Conservation (phyloP, 2,888 invertebrate genomes). For the Ptilodon capucinus region DNA sequence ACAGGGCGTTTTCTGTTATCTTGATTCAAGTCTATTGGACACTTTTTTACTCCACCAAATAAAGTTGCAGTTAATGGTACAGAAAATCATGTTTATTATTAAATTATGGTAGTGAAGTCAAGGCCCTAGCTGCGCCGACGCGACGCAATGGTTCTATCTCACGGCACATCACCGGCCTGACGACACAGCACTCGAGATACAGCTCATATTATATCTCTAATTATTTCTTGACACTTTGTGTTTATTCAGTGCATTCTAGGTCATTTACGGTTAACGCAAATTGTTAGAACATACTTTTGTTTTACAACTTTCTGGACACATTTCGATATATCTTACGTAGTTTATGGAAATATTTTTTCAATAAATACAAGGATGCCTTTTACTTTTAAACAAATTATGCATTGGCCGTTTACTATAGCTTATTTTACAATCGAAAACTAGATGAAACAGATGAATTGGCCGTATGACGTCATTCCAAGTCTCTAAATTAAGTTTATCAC, state of each 20-base stretch:
- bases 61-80: constrained; percentile 15
- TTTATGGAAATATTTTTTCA: neutral
- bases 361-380: too few relatives aligned
- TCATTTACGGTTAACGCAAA: neutral
- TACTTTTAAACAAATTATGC: too few relatives aligned
- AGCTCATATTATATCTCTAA: constrained; percentile 10
- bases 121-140: constrained; percentile 30
- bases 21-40: too few relatives aligned
- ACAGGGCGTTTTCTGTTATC: too few relatives aligned
- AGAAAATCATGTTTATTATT: constrained; percentile 35
- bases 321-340: neutral
- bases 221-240: constrained; percentile 11
- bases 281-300: neutral
- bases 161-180: constrained; percentile 18
- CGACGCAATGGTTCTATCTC: constrained; percentile 26
- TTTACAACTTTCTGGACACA: neutral
- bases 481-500: too few relatives aligned
- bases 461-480: too few relatives aligned
- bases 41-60: too few relatives aligned
- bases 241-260: neutral
- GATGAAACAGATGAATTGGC: too few relatives aligned
- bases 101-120: constrained; percentile 32
- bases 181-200: constrained; percentile 4
- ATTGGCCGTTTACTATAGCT: too few relatives aligned
- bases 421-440: too few relatives aligned